These are phyloP conservation scores for Crematogaster levior DNA, from an alignment of 2,888 invertebrate genomes.

Conservation along the genomic window DNA sequence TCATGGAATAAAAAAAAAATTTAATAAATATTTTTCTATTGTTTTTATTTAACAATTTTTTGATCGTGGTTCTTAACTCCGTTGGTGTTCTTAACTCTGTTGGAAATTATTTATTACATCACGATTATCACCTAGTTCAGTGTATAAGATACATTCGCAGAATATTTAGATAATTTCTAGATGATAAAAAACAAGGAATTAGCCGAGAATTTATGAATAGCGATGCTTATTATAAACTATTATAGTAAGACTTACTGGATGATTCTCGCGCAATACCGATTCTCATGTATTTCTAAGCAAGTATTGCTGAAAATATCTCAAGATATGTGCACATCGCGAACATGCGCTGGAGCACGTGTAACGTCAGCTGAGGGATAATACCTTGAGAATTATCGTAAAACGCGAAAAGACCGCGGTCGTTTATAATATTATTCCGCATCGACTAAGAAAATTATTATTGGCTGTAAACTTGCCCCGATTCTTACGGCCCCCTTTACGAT, in stretches of 20 bases:
- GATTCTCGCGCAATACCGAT: slow-evolving; percentile 11
- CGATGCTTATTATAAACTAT: slow-evolving; percentile 28
- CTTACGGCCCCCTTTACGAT: slow-evolving; percentile 67
- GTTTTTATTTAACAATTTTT: not conserved
- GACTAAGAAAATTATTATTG: slow-evolving; percentile 70
- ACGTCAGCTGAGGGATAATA: slow-evolving; percentile 48
- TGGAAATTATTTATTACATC: too few species aligned
- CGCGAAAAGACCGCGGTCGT: slow-evolving; percentile 63
- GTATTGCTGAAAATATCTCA: too few species aligned
- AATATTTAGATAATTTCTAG: not conserved
- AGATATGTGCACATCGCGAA: slow-evolving; percentile 3
- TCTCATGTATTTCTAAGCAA: slow-evolving; percentile 16
- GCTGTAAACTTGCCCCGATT: slow-evolving; percentile 68
- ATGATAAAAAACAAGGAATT: slow-evolving; percentile 37
- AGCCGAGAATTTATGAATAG: slow-evolving; percentile 12
- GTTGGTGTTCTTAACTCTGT: not conserved
- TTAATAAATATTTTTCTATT: not conserved
- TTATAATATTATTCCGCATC: slow-evolving; percentile 76
- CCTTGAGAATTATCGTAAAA: slow-evolving; percentile 75
- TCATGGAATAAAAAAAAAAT: not conserved
- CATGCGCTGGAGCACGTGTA: slow-evolving; percentile 35
- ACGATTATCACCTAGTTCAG: not conserved
- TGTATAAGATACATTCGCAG: not conserved
- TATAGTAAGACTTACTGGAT: not conserved
- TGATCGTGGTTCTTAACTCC: not conserved